A percentile compares a stretch with the other conserved stretches of the same genome.
phyloP scores from a whole-genome alignment of 2,797 vertebrate species.

The Eutrigla gurnardus region DNA sequence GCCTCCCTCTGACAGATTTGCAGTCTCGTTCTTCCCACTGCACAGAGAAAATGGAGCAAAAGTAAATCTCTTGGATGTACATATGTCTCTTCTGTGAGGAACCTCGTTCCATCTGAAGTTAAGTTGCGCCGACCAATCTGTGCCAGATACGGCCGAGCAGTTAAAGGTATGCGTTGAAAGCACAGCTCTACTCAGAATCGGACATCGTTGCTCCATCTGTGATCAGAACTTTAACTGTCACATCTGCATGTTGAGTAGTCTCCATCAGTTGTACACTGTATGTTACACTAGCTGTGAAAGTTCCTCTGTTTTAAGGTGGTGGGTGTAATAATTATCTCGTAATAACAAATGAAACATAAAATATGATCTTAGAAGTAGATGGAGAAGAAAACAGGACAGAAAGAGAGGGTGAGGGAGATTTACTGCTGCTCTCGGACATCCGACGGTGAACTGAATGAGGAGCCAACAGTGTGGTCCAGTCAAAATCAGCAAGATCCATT shows the following conservation, averaged over 20 bases:
- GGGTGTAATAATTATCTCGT: slow-evolving; percentile 85
- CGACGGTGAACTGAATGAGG: slow-evolving; percentile 74
- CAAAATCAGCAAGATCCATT: slow-evolving; percentile 69
- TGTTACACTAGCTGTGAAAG: slow-evolving; percentile 78
- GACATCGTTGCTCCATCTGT: slow-evolving; percentile 41
- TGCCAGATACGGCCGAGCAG: slow-evolving; percentile 42
- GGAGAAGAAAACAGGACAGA: slow-evolving; percentile 63
- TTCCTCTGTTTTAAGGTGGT: slow-evolving; percentile 87
- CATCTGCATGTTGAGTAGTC: slow-evolving; percentile 48
- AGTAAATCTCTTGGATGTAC: slow-evolving; percentile 57
- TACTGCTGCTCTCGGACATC: slow-evolving; percentile 73
- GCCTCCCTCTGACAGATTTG: slow-evolving; percentile 74
- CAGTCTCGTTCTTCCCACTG: slow-evolving; percentile 73
- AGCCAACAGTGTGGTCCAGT: slow-evolving; percentile 62
- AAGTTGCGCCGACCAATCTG: slow-evolving; percentile 40
- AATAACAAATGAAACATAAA: slow-evolving; percentile 83
- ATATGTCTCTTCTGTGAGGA: slow-evolving; percentile 45
- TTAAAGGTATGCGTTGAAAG: slow-evolving; percentile 62
- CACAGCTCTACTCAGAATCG: slow-evolving; percentile 51
- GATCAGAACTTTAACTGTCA: slow-evolving; percentile 36
- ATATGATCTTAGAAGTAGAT: slow-evolving; percentile 73
- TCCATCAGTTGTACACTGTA: slow-evolving; percentile 74
- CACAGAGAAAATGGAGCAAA: slow-evolving; percentile 65
- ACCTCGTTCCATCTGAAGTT: slow-evolving; percentile 50
- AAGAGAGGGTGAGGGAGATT: slow-evolving; percentile 46